Evolutionary conservation across 1,140 invertebrate species (phyloP).

Genomic region (Spodoptera litura): DNA sequence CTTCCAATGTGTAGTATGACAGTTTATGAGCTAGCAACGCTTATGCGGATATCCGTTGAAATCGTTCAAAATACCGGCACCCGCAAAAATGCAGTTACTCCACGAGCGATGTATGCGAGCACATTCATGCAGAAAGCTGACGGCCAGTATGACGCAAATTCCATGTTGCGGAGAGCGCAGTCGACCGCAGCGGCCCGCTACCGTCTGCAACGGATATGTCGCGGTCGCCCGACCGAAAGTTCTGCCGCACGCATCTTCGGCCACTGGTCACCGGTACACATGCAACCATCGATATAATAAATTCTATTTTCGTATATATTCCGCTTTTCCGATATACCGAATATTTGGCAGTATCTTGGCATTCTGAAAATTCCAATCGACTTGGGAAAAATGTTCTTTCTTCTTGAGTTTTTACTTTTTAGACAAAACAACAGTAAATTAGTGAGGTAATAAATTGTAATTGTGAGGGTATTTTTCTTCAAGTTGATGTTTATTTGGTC

Average conservation of each 20-base stretch:
- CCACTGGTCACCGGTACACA: constrained; percentile 11
- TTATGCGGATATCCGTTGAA: neutral
- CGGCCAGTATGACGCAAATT: constrained; percentile 40
- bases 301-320: constrained; percentile 51
- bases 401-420: constrained; percentile 9
- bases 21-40: neutral
- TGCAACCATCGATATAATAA: constrained; percentile 32
- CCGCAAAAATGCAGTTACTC: constrained; percentile 26
- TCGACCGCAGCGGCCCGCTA: constrained; percentile 35
- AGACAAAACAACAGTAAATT: constrained; percentile 50
- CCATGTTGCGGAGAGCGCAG: constrained; percentile 34
- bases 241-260: constrained; percentile 29
- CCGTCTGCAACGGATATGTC: constrained; percentile 47
- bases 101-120: constrained; percentile 1
- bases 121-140: constrained; percentile 40
- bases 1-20: neutral
- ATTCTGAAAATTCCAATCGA: constrained; percentile 37
- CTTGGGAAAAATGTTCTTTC: constrained; percentile 10
- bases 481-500: constrained; percentile 8
- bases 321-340: constrained; percentile 35
- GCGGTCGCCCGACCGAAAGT: constrained; percentile 37
- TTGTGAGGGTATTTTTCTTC: constrained; percentile 24
- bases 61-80: neutral
- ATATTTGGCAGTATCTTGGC: constrained; percentile 50
- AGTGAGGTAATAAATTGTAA: constrained; percentile 35